phyloP scores from a whole-genome alignment of 2,797 vertebrate genomes.

The Phataginus tricuspis region DNA sequence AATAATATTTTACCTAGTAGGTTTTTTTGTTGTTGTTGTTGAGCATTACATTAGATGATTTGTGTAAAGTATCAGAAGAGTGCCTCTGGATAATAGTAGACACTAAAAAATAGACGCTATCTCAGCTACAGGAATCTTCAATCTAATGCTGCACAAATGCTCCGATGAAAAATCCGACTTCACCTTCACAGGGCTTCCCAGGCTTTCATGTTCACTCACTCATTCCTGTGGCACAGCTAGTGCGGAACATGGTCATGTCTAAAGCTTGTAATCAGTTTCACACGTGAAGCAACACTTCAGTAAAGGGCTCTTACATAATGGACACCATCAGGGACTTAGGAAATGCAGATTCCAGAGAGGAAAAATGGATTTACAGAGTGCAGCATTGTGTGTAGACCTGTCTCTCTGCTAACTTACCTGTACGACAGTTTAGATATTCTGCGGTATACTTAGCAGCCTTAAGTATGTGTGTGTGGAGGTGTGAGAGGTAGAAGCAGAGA shows the following conservation, averaged over 20 bases:
- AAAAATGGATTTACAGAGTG: neutral
- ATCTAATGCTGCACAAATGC: neutral
- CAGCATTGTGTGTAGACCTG: neutral
- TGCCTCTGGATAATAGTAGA: neutral
- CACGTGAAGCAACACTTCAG: neutral
- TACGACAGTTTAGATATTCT: neutral
- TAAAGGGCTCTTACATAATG: neutral
- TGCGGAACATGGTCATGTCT: neutral
- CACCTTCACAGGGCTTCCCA: neutral
- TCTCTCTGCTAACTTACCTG: neutral
- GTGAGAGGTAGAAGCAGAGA: neutral
- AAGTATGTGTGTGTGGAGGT: neutral
- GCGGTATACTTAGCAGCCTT: neutral
- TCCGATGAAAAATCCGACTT: neutral
- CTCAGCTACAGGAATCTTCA: constrained; percentile 9
- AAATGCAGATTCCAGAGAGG: neutral
- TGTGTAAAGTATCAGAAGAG: constrained; percentile 28
- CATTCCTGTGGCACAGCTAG: neutral
- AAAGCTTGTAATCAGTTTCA: neutral
- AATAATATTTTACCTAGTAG: constrained; percentile 2
- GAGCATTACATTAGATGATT: constrained; percentile 49
- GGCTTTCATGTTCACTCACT: neutral
- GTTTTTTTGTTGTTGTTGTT: neutral
- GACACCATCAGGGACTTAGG: neutral
- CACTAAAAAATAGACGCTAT: constrained; percentile 13